phyloP scores from a whole-genome alignment of 2,113 vertebrate genomes.

The Lagopus muta region DNA sequence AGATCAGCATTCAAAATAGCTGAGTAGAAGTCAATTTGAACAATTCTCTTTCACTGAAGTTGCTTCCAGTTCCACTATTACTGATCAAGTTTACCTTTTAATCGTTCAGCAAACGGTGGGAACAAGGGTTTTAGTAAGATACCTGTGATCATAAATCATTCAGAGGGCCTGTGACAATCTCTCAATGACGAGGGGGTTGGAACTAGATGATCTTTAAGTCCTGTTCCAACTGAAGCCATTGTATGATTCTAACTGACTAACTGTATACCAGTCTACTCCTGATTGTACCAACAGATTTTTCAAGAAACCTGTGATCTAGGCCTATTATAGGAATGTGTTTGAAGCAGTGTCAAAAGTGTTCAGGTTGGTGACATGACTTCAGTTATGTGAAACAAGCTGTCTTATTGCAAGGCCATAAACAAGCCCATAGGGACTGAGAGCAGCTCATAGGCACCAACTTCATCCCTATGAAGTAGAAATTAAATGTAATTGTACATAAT shows the following conservation, averaged over 20 bases:
- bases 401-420: not conserved
- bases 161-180: not conserved
- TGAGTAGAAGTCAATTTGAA: not conserved
- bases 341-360: not conserved
- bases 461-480: not conserved
- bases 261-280: not conserved
- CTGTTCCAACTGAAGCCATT: not conserved
- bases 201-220: not conserved
- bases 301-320: not conserved
- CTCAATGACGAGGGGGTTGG: not conserved
- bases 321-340: not conserved
- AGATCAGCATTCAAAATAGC: not conserved
- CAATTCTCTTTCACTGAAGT: not conserved
- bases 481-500: not conserved
- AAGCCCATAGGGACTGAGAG: not conserved
- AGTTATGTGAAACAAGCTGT: fast-evolving
- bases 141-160: not conserved
- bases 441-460: not conserved
- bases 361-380: not conserved
- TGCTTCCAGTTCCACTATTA: not conserved
- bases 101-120: not conserved
- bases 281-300: not conserved
- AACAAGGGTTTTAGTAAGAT: not conserved
- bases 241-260: not conserved
- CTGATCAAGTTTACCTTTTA: not conserved